Evolutionary conservation across 2,113 vertebrate genomes (phyloP).

Genomic region (Hyla sarda): DNA sequence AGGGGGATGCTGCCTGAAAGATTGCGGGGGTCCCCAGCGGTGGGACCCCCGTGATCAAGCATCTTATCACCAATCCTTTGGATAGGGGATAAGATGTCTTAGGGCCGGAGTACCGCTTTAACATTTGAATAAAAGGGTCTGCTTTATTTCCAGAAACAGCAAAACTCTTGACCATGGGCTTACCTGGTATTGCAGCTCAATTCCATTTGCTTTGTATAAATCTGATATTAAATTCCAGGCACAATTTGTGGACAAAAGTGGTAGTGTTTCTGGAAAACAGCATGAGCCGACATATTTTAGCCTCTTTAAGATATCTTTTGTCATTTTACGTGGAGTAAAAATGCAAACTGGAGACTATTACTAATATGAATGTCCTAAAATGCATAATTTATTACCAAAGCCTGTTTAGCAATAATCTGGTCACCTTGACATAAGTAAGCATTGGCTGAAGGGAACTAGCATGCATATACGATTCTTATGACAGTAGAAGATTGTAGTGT

Average conservation of each 20-base stretch:
- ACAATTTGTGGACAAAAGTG: neutral
- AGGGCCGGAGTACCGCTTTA: no score
- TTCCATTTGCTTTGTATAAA: neutral
- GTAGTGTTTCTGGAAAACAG: neutral
- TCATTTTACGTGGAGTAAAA: slow-evolving; percentile 3
- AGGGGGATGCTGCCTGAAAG: no score
- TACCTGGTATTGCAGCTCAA: neutral
- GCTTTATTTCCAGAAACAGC: neutral
- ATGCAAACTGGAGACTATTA: neutral
- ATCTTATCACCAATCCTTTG: no score
- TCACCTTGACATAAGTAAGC: slow-evolving; percentile 6
- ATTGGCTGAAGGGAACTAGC: neutral
- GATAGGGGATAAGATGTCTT: no score
- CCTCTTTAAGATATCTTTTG: neutral
- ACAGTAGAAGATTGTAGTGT: neutral
- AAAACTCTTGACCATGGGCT: neutral
- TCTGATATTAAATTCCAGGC: neutral
- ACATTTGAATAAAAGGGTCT: no score
- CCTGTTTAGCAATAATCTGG: slow-evolving; percentile 4
- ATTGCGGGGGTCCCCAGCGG: no score
- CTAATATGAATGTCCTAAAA: neutral
- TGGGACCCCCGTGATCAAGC: no score
- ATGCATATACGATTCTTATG: neutral
- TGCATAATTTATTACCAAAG: neutral
- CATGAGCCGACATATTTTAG: no score